Percentiles rank a stretch among this genome's conserved stretches.
These are phyloP conservation scores for Octodonta nipae DNA, from an alignment of 2,888 invertebrate genomes.

Conservation along the genomic window DNA sequence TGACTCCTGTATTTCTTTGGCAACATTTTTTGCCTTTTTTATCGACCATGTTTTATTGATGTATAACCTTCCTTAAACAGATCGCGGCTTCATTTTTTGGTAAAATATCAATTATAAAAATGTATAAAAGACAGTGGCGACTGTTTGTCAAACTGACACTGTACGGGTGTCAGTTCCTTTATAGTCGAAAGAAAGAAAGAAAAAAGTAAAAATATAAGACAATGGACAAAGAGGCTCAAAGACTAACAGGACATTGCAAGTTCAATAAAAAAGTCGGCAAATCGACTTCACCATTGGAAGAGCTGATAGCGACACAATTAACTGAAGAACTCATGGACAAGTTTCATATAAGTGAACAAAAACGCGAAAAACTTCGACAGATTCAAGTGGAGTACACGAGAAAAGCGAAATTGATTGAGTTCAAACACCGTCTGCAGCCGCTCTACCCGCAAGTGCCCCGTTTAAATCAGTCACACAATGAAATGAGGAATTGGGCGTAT, in stretches of 20 bases:
- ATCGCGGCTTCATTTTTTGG: no score
- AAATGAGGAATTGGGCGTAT: conserved; percentile 44
- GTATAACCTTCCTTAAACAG: no score
- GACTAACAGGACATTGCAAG: conserved; percentile 13
- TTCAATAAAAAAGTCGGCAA: conserved; percentile 8
- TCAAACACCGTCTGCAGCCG: conserved; percentile 21
- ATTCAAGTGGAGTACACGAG: conserved; percentile 25
- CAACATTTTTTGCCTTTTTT: no score
- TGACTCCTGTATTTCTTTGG: no score
- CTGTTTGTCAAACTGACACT: no score
- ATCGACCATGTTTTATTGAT: no score
- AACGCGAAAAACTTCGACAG: conserved; percentile 20
- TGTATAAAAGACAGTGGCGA: no score
- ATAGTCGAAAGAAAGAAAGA: no score
- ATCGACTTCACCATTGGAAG: conserved; percentile 13
- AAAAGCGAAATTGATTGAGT: conserved; percentile 24
- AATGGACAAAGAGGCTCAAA: conserved; percentile 11
- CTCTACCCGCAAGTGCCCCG: conserved; percentile 26
- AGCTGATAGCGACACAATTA: conserved; percentile 22
- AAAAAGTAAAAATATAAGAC: no score
- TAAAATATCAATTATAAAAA: no score
- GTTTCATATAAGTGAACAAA: conserved; percentile 24
- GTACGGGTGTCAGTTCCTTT: no score
- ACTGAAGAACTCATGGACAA: conserved; percentile 25
- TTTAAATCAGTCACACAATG: conserved; percentile 29